Base-by-base conservation (phyloP, 2,113 vertebrate genomes). In the Jacana jacana region DNA sequence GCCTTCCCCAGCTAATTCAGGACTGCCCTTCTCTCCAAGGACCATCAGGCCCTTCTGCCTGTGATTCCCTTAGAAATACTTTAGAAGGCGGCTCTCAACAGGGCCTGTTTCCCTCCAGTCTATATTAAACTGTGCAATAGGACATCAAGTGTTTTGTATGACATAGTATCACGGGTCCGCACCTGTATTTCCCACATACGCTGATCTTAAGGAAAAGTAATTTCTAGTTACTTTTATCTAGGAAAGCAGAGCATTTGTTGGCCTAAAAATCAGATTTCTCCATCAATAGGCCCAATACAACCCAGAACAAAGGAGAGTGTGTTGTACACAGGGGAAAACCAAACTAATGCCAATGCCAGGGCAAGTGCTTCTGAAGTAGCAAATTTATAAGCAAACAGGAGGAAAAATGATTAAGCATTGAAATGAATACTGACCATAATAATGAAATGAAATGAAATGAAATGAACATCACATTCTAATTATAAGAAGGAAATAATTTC, bases 381-480 rank as follows among this genome's bases (percentile, higher is more conserved):
- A 89, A 72, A 87, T 69, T 76, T 76, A 65, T n/a, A 48, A 86
- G 44, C 24, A 60, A 37, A 44, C 13, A 52, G 22, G 17, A 93
- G 15, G 15, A 94, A 6, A 89, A 91, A 91, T 65, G 6, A 79
- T 68, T 88, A 64, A 93, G 46, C 40, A 54, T 4, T 82, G 52
- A 91, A 75, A 81, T 44, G 49, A 89, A 85, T 40, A 61, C 31
- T 63, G 44, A 76, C 52, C 49, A 54, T 31, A 95, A 93, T 88
- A 94, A 76, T n/a, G n/a, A n/a, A n/a, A n/a, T n/a, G n/a, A n/a
- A n/a, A 87, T 63, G 93, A 81, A 91, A 87, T 63, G 93, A 81
- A 91, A 86, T 28, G 23, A 86, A 55, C 22, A 65, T 75, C 80
- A 57, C 44, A 69, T 71, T 93, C 76, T 81, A 93, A 94, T 91